Evolutionary conservation across 2,113 vertebrate species (phyloP).

Genomic region (Riparia riparia): DNA sequence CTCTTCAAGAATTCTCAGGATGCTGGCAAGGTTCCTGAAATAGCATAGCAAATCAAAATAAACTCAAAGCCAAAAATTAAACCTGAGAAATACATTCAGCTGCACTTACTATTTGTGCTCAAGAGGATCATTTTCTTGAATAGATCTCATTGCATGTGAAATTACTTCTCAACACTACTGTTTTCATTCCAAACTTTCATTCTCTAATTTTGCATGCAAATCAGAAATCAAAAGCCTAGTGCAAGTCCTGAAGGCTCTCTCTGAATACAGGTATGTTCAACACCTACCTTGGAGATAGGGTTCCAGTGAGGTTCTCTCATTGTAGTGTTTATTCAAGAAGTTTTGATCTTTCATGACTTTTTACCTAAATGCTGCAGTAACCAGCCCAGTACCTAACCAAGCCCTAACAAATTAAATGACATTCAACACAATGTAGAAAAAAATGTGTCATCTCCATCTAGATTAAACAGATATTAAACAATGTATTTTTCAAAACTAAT

Average conservation of each 20-base stretch:
- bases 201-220: background rate
- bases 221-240: background rate
- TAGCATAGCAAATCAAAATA: background rate
- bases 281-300: fast-evolving
- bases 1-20: background rate
- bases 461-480: background rate
- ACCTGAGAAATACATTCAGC: background rate
- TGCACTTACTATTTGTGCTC: background rate
- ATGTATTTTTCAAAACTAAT: background rate
- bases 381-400: background rate
- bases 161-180: background rate
- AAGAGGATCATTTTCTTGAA: background rate
- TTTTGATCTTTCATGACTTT: background rate
- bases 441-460: background rate
- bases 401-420: background rate
- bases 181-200: background rate
- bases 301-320: background rate
- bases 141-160: background rate
- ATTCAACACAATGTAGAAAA: background rate
- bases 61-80: background rate
- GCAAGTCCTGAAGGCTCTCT: background rate
- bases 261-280: background rate
- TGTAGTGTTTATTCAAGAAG: background rate
- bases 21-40: background rate
- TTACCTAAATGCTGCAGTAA: background rate